Evolutionary conservation across 2,797 vertebrate genomes (phyloP), one percentile per base, ranked within the genome.

Genomic region (Phaenicophaeus curvirostris): DNA sequence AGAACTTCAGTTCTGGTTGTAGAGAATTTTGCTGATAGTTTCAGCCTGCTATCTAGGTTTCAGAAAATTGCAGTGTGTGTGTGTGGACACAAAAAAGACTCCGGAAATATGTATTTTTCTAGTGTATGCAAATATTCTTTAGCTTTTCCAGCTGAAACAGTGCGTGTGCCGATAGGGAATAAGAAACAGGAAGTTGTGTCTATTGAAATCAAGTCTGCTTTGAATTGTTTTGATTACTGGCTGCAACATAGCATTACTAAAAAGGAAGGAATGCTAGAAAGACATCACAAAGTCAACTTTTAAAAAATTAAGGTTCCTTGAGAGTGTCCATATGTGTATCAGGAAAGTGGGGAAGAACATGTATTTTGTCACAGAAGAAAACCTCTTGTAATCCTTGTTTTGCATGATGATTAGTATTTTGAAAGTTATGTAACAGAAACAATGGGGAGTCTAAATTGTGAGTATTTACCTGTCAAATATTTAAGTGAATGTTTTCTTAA

Each of bases 221-320:
- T 67, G 44, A 89, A 46, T 65, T 89, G 54, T 78, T 93, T 91
- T 85, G 79, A 59, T 95, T 89, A 72, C 69, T 92, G 79, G 24
- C 58, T 93, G 27, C 65, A 88, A 72, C 5, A 71, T 81, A 75
- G 42, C 54, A 55, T 94, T 90, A 80, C 39, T 87, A 59, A 93
- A 89, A 72, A 85, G 68, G 23, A 92, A 94, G 54, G 67, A 85
- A 90, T 76, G 61, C 48, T 87, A 39, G 33, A 50, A 90, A 85
- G 54, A 44, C 19, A 81, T 62, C 39, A 71, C 31, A 48, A 68
- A 83, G 50, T 39, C 67, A 61, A 50, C 35, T 67, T 92, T 27
- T 27, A 92, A 66, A 46, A 39, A 75, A 72, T 67, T 71, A 44
- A 35, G 44, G 23, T 89, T 58, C 28, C 11, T 11, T 67, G 81